Evolutionary conservation across 2,113 vertebrate species (phyloP).

Genomic region (Phrynosoma platyrhinos): DNA sequence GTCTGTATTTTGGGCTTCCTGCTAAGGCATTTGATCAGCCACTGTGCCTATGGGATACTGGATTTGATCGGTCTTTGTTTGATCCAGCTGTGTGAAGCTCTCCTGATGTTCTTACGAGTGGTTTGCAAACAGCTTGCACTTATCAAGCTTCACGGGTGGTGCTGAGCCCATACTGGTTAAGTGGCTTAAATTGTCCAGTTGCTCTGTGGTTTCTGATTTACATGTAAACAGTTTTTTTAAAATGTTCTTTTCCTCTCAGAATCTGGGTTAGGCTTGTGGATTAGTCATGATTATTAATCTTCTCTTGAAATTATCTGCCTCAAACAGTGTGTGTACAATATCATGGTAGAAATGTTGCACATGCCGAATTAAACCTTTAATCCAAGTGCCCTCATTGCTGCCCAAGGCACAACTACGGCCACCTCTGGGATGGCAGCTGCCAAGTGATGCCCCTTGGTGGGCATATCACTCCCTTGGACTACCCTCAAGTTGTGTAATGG

Average conservation of each 20-base stretch:
- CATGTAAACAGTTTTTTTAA: constrained; percentile 43
- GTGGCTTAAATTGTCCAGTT: background rate
- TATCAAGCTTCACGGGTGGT: background rate
- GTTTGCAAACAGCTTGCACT: no score
- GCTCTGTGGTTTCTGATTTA: constrained; percentile 38
- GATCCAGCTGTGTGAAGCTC: no score
- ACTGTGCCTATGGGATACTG: no score
- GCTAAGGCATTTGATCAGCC: no score
- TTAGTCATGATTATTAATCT: constrained; percentile 70
- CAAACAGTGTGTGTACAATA: constrained; percentile 67
- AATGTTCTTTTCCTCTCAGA: background rate
- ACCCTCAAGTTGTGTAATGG: no score
- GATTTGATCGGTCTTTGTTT: no score
- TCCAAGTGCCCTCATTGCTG: background rate
- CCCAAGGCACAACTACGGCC: background rate
- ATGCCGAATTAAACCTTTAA: constrained; percentile 49
- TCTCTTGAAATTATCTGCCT: constrained; percentile 67
- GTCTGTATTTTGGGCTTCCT: no score
- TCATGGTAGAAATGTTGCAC: constrained; percentile 59
- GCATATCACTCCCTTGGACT: no score
- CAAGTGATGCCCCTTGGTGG: no score
- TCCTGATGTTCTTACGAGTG: no score
- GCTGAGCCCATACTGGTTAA: background rate
- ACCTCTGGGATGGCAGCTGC: background rate
- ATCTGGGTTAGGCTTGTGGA: constrained; percentile 29